A percentile compares a stretch with the other conserved stretches of the same genome.
phyloP scores from a whole-genome alignment of 2,888 invertebrate species.

The Tenthredo mesomela region DNA sequence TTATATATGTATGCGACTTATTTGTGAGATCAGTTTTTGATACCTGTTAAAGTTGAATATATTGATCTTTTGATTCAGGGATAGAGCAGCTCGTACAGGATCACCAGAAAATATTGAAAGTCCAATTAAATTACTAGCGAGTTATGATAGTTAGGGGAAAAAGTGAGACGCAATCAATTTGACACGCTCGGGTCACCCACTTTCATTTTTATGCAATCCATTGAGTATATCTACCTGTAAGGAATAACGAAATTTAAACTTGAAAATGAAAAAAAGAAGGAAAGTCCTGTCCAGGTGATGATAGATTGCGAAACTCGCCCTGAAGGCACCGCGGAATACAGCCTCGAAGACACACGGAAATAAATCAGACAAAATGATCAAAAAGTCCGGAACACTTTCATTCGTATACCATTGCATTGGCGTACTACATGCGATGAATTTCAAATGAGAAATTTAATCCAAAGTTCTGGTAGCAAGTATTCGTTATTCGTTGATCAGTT shows the following conservation, averaged over 20 bases:
- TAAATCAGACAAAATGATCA: not conserved
- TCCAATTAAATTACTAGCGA: not conserved
- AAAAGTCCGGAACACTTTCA: slow-evolving; percentile 37
- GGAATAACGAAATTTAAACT: not conserved
- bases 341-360: slow-evolving; percentile 11
- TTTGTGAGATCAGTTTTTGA: not conserved
- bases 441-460: not conserved
- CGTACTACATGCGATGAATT: not conserved
- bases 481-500: not conserved
- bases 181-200: slow-evolving; percentile 9
- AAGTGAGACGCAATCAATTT: slow-evolving; percentile 28
- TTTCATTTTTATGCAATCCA: slow-evolving; percentile 52
- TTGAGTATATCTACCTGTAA: not conserved
- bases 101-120: not conserved
- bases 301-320: slow-evolving; percentile 37
- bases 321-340: not conserved
- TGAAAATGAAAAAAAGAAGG: slow-evolving; percentile 4
- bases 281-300: not conserved
- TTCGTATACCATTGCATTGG: slow-evolving; percentile 28
- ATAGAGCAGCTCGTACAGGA: not conserved
- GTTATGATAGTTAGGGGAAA: not conserved
- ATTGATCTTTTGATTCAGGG: not conserved
- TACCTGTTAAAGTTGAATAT: not conserved
- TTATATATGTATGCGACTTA: not conserved
- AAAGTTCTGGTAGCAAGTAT: not conserved